Conservation (phyloP, 1,140 invertebrate genomes). For the Brachionus manjavacas region DNA sequence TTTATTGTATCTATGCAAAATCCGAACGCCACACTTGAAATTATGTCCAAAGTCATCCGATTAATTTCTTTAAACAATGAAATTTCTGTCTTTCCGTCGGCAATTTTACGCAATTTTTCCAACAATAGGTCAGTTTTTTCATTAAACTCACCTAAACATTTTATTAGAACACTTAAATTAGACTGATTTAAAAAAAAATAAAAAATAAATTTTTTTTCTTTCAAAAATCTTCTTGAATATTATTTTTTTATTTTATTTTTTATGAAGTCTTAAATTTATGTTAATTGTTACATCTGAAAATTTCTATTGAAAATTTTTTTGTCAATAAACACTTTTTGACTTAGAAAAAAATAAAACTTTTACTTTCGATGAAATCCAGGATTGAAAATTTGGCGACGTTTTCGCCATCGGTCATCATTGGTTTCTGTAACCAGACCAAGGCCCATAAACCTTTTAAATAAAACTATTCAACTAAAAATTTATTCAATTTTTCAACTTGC, state of each 20-base stretch:
- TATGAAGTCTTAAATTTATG: too few species aligned
- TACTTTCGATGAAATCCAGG: slow-evolving; percentile 26
- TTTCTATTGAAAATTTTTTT: too few species aligned
- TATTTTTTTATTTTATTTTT: too few species aligned
- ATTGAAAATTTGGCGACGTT: not conserved
- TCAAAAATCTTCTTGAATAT: too few species aligned
- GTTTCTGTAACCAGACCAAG: not conserved
- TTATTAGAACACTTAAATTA: not conserved
- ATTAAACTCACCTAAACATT: not conserved
- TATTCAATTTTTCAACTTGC: not conserved
- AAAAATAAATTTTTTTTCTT: too few species aligned
- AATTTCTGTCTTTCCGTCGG: not conserved
- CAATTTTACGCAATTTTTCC: not conserved
- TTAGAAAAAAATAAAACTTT: not conserved
- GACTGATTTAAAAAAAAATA: too few species aligned
- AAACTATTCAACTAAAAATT: not conserved
- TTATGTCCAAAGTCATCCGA: slow-evolving; percentile 27
- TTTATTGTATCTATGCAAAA: slow-evolving; percentile 18
- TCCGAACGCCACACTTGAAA: slow-evolving; percentile 35
- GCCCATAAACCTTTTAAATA: not conserved
- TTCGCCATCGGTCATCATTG: not conserved
- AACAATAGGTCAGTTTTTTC: not conserved
- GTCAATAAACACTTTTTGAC: too few species aligned
- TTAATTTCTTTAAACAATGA: slow-evolving; percentile 34
- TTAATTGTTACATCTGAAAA: too few species aligned